Evolutionary conservation across 2,113 vertebrate species (phyloP), one percentile per base, ranked within the genome.

Genomic region (Takifugu flavidus): DNA sequence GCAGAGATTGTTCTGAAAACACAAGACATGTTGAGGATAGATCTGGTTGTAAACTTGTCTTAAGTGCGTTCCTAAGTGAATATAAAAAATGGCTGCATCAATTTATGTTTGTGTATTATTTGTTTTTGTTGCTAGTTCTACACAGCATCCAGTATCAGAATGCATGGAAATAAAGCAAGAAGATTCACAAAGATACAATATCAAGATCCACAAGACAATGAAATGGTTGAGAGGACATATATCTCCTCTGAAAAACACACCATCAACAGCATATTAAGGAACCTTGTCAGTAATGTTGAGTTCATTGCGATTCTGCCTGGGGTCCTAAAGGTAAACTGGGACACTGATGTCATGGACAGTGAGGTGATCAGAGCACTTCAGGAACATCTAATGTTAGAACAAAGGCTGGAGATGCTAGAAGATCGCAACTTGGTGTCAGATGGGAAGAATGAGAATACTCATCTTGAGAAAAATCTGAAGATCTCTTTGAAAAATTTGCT

Each of bases 401-500:
- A 84, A 65, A 62, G 10, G 58, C 25, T 86, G 31, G 66, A 80
- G 13, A 64, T 56, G 4, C 11, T 12, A 2, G 54, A 63, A 46
- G 2, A 4, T 52, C 15, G 26, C 0, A 61, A 72, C 0, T 47
- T 51, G 11, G 14, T 51, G 5, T 13, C 55, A 14, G 0, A 53
- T 20, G 2, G 34, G 72, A 20, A 57, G 15, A 44, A 70, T 52
- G 13, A 63, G 7, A 4, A 2, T 7, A 42, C 55, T 54, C 49
- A 43, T 28, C 61, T 82, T 26, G 50, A 78, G 29, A 39, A 6
- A 25, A 60, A 60, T 14, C 31, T 93, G 53, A 80, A 80, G 56
- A 81, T 76, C 11, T 92, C 93, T 1, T 72, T 92, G 34, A 88
- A 64, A 69, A 74, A 90, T 61, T 27, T 91, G 42, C 70, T 98